Evolutionary conservation across 2,888 invertebrate species (phyloP).

Genomic region (Patella depressa): DNA sequence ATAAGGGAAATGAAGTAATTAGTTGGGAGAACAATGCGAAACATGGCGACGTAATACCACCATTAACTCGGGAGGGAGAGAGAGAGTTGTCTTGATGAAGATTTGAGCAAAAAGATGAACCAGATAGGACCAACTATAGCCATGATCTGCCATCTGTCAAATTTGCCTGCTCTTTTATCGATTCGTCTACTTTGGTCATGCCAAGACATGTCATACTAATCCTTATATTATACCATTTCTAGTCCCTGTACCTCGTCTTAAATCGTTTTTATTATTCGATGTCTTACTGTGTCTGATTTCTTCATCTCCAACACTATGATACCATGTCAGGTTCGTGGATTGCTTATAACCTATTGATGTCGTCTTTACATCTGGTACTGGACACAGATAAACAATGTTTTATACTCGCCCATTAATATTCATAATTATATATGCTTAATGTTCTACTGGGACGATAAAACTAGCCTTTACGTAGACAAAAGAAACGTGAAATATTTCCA

Average conservation of each 20-base stretch:
- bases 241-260: not conserved
- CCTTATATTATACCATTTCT: not conserved
- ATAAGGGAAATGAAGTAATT: constrained; percentile 9
- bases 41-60: not conserved
- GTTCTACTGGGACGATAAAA: no score
- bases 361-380: no score
- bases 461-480: no score
- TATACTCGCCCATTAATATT: no score
- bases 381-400: no score
- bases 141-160: constrained; percentile 7
- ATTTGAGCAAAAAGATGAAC: not conserved
- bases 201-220: constrained; percentile 4
- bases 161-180: not conserved
- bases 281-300: no score
- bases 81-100: constrained; percentile 1
- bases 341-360: no score
- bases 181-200: not conserved
- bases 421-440: no score
- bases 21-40: not conserved
- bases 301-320: no score
- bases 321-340: no score
- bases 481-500: no score
- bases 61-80: not conserved
- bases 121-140: not conserved
- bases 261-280: no score